phyloP scores from a whole-genome alignment of 2,797 vertebrate species.

The Geotrypetes seraphini region DNA sequence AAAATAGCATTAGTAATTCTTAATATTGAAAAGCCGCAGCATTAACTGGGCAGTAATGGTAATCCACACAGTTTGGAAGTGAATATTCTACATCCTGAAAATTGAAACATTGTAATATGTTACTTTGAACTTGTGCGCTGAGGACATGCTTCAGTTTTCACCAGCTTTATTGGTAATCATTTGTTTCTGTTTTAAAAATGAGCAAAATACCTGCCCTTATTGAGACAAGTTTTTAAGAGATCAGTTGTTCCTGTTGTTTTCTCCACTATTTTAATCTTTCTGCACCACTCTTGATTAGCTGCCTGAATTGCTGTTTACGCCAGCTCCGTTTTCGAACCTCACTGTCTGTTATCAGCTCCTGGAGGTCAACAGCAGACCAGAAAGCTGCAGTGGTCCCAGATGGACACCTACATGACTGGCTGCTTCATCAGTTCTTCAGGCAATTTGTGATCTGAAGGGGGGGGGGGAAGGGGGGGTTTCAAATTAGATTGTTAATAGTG shows the following conservation, averaged over 20 bases:
- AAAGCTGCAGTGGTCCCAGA: constrained; percentile 35
- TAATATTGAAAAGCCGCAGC: no score
- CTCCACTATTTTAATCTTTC: neutral
- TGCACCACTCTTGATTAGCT: constrained; percentile 5
- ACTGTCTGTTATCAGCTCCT: constrained; percentile 21
- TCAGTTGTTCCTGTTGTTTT: constrained; percentile 1
- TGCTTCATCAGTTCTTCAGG: constrained; percentile 40
- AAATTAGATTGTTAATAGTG: constrained; percentile 56
- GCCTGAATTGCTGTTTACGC: constrained; percentile 22
- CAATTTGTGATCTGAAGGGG: constrained; percentile 45
- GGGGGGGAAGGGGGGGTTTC: constrained; percentile 18
- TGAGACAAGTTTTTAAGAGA: constrained; percentile 9
- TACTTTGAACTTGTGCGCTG: no score
- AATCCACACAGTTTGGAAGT: no score
- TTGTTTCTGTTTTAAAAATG: neutral
- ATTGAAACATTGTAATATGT: no score
- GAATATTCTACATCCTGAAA: no score
- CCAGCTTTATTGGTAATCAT: neutral
- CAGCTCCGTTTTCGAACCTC: constrained; percentile 17
- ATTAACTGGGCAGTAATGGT: no score
- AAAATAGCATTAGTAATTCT: no score
- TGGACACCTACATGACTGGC: constrained; percentile 44
- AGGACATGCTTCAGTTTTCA: neutral
- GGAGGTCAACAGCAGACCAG: constrained; percentile 33
- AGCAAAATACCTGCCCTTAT: no score